Base-by-base conservation (phyloP, 2,888 invertebrate species). In the Rhodophaea formosa region DNA sequence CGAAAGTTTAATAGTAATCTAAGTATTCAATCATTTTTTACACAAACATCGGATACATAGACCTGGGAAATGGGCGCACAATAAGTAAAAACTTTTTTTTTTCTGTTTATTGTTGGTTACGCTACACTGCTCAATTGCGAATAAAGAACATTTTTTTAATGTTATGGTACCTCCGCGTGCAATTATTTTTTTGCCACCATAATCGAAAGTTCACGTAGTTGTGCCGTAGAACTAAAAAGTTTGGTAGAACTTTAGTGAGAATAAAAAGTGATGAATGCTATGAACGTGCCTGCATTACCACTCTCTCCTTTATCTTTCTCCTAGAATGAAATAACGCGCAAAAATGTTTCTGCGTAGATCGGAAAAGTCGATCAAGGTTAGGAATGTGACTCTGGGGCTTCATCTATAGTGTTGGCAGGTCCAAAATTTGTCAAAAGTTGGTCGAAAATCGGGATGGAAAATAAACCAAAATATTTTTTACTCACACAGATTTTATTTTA, bases 1-100 rank as follows among this genome's bases (percentile, higher is more conserved):
- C 71, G 77, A 78, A 80, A 80, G 80, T 75, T 67, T 23, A 23
- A 23, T 23, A 23, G 3, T 5, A 3, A 23, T 64, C 54, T 57
- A 68, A 65, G 62, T 60, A 61, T 57, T 67, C 62, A 62, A 66
- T 70, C 51, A 49, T 43, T 32, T 72, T 74, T 75, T 75, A 45
- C 39, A 44, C 45, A 53, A 56, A 49, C 42, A 49, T 12, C 16
- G n/a, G 16, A 17, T 17, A 5, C 39, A 39, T 46, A 15, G 54
- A 53, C 49, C 32, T 46, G 56, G 59, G 23, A 53, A 8, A 16
- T 47, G 54, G n/a, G n/a, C 46, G 55, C 54, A 46, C 16, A 53
- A 51, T 52, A 61, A 59, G 55, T 55, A 59, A n/a, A n/a, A n/a
- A n/a, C n/a, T 57, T 59, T 57, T 60, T 47, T 43, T 58, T 61